Conservation (phyloP, 2,888 invertebrate species). For the Platerodrilus igneus region DNA sequence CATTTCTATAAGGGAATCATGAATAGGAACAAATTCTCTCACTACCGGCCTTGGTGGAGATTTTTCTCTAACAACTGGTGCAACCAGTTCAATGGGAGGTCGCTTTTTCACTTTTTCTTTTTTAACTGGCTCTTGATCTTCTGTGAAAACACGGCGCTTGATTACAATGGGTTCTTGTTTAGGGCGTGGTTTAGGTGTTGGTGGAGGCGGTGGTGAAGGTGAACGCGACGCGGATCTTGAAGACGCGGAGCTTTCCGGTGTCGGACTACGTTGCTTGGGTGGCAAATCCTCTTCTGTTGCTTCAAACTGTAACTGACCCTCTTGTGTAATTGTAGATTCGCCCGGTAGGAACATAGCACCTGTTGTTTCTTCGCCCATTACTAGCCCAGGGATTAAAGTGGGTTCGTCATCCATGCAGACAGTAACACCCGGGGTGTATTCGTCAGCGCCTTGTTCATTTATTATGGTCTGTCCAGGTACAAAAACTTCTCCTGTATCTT, state of each 20-base stretch:
- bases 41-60: too few species aligned
- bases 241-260: conserved; percentile 21
- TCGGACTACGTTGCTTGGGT: conserved; percentile 12
- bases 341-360: conserved; percentile 42
- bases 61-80: conserved; percentile 30
- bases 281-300: conserved; percentile 40
- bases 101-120: conserved; percentile 40
- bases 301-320: conserved; percentile 43
- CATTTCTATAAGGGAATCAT: conserved; percentile 36
- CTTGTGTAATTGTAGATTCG: conserved; percentile 42
- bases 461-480: conserved; percentile 69
- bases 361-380: conserved; percentile 56
- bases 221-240: conserved; percentile 10
- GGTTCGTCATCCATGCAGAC: conserved; percentile 71
- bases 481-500: conserved; percentile 44
- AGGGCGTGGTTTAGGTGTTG: conserved; percentile 30
- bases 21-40: too few species aligned
- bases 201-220: conserved; percentile 13
- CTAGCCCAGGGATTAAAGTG: conserved; percentile 73
- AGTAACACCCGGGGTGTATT: conserved; percentile 75
- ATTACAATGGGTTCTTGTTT: conserved; percentile 39
- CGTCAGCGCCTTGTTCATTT: conserved; percentile 64
- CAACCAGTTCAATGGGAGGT: conserved; percentile 28
- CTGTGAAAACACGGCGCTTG: conserved; percentile 38
- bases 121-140: conserved; percentile 35